Conservation (phyloP, 2,797 vertebrate species). For the Psittacula echo region DNA sequence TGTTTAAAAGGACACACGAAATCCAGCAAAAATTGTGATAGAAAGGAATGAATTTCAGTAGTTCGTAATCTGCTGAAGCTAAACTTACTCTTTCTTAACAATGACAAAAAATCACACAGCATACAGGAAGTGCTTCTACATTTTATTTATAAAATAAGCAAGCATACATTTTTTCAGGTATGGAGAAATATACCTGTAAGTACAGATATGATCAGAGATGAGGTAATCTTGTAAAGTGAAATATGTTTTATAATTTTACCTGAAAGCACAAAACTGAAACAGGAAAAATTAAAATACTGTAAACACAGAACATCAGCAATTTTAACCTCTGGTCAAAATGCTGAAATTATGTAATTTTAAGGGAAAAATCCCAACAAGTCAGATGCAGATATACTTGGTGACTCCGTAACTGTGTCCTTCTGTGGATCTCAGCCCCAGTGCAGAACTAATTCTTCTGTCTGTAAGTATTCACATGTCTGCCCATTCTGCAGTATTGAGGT, state of each 20-base stretch:
- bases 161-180: not conserved
- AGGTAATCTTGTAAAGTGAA: not conserved
- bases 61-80: not conserved
- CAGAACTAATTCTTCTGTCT: not conserved
- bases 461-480: not conserved
- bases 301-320: not conserved
- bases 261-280: not conserved
- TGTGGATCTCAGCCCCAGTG: not conserved
- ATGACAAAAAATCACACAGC: not conserved
- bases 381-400: not conserved
- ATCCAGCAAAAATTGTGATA: not conserved
- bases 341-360: not conserved
- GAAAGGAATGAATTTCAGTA: not conserved
- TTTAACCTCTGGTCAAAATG: not conserved
- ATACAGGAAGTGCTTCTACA: not conserved
- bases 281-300: not conserved
- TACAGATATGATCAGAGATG: not conserved
- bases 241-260: not conserved
- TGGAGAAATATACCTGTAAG: not conserved
- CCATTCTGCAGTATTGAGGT: not conserved
- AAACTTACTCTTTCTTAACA: not conserved
- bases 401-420: not conserved
- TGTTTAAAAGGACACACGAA: not conserved
- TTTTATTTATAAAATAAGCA: not conserved
- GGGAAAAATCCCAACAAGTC: not conserved